Conservation (phyloP, 2,888 invertebrate species). For the Drosophila mulleri region DNA sequence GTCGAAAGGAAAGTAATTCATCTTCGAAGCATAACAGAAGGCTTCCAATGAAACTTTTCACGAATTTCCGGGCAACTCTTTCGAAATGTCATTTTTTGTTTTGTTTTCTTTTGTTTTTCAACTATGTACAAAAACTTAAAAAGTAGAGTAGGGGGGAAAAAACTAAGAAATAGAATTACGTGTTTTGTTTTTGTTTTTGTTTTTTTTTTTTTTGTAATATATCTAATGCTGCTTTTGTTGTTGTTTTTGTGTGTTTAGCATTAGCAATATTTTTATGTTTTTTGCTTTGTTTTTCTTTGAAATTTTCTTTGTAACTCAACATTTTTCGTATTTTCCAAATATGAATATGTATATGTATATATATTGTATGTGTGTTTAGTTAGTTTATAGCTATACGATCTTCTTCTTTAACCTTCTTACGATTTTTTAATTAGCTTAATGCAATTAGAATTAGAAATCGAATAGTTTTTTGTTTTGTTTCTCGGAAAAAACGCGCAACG, state of each 20-base stretch:
- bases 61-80: conserved; percentile 33
- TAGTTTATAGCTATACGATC: conserved; percentile 52
- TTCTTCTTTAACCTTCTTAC: conserved; percentile 39
- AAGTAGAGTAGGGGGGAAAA: conserved; percentile 33
- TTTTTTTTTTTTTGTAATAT: not conserved
- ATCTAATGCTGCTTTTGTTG: conserved; percentile 26
- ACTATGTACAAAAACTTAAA: conserved; percentile 73
- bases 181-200: not conserved
- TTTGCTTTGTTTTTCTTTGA: conserved; percentile 18
- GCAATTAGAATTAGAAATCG: conserved; percentile 74
- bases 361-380: conserved; percentile 56
- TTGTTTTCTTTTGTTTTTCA: conserved; percentile 27
- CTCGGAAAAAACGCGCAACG: conserved; percentile 69
- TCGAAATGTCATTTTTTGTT: conserved; percentile 41
- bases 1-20: conserved; percentile 45
- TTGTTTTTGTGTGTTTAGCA: conserved; percentile 25
- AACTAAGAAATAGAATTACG: conserved; percentile 49
- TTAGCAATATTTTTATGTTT: conserved; percentile 6
- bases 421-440: conserved; percentile 60
- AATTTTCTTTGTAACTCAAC: conserved; percentile 42
- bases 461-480: conserved; percentile 45
- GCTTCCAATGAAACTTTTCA: conserved; percentile 60
- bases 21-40: conserved; percentile 51
- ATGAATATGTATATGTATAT: conserved; percentile 60
- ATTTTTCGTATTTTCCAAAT: conserved; percentile 46